Evolutionary conservation across 37 sponge, comb jelly and placozoan species (phyloP).

Genomic region (Ephydatia muelleri): DNA sequence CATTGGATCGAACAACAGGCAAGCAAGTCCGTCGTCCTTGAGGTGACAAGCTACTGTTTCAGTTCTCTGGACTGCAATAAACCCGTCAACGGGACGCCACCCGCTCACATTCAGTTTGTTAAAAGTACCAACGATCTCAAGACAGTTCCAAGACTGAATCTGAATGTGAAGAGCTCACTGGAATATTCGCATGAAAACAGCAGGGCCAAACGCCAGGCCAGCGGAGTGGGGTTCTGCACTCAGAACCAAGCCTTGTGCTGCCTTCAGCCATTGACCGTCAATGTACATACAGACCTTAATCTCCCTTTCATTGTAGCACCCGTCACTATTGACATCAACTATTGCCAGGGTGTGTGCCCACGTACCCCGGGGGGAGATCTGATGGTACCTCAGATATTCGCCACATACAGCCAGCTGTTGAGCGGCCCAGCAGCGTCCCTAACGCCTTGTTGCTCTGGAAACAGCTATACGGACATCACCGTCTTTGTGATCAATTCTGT

Average conservation of each 20-base stretch:
- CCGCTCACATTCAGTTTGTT: slow-evolving; percentile 14
- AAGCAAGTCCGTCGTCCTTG: slow-evolving; percentile 18
- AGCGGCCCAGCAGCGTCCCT: slow-evolving; percentile 16
- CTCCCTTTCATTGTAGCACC: slow-evolving; percentile 35
- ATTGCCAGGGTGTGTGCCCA: slow-evolving; percentile 64
- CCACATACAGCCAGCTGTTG: slow-evolving; percentile 19
- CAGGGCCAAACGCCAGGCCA: not conserved
- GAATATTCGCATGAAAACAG: not conserved
- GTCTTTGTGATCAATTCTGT: not conserved
- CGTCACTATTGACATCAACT: slow-evolving; percentile 26
- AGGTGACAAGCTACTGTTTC: slow-evolving; percentile 44
- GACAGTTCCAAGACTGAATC: slow-evolving; percentile 18
- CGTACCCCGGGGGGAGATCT: not conserved
- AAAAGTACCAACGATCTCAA: not conserved
- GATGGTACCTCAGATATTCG: slow-evolving; percentile 24
- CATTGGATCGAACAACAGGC: slow-evolving; percentile 31
- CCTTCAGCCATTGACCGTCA: slow-evolving; percentile 35
- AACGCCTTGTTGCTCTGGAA: slow-evolving; percentile 66
- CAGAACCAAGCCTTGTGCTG: slow-evolving; percentile 52
- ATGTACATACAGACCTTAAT: slow-evolving; percentile 44
- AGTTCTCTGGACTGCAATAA: slow-evolving; percentile 31
- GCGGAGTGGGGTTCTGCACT: slow-evolving; percentile 26
- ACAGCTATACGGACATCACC: not conserved
- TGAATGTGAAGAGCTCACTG: slow-evolving; percentile 19
- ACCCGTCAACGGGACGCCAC: not conserved